A percentile compares a stretch with the other conserved stretches of the same genome.
Evolutionary conservation across 2,797 vertebrate genomes (phyloP).

Genomic region (Buphagus erythrorhynchus): DNA sequence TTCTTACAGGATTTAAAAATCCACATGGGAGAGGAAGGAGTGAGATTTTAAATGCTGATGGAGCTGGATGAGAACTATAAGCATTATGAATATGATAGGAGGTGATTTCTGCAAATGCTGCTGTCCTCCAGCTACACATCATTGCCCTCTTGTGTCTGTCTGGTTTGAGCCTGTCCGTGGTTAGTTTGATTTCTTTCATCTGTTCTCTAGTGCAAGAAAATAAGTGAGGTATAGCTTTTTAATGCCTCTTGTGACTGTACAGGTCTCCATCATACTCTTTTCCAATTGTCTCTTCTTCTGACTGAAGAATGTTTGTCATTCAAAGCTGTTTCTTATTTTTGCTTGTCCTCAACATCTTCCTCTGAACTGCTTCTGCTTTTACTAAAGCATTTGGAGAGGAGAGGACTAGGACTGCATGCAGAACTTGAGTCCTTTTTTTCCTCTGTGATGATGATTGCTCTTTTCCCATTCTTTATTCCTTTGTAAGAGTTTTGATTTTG

Average conservation of each 20-base stretch:
- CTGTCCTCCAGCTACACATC: neutral
- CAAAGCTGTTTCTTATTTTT: neutral
- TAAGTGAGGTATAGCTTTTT: neutral
- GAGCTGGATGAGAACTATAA: neutral
- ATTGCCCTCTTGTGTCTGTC: fast-evolving
- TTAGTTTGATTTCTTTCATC: neutral
- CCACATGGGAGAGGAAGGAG: neutral
- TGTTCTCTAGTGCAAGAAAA: neutral
- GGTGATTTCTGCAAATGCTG: neutral
- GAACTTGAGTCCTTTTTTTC: neutral
- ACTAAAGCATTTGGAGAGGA: neutral
- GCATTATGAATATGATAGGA: neutral
- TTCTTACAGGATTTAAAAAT: neutral
- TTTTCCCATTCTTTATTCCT: neutral
- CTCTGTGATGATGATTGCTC: neutral
- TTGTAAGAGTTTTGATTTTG: neutral
- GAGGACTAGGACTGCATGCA: neutral
- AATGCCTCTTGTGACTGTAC: neutral
- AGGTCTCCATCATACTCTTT: neutral
- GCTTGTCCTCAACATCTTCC: neutral
- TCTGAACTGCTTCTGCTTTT: neutral
- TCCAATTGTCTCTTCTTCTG: neutral
- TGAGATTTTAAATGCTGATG: neutral
- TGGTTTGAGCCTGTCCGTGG: neutral
- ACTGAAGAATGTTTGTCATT: neutral